Evolutionary conservation across 2,113 vertebrate species (phyloP).

Genomic region (Phylloscopus trochilus): DNA sequence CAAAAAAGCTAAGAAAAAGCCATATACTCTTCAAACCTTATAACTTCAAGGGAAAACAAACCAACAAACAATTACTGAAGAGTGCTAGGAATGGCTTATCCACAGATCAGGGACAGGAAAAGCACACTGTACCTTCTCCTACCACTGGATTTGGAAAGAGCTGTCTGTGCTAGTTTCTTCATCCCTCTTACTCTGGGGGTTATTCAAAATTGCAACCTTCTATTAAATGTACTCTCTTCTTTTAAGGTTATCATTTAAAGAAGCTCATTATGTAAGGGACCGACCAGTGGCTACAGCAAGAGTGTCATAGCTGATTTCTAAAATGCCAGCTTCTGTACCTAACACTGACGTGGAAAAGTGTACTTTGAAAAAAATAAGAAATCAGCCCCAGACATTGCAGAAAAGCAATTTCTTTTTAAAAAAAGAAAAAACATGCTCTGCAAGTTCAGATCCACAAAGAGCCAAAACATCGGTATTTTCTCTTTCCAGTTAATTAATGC

Average conservation of each 20-base stretch:
- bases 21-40: background rate
- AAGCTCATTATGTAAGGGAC: background rate
- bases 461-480: background rate
- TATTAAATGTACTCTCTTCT: background rate
- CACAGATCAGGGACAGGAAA: background rate
- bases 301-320: background rate
- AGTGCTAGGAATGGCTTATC: background rate
- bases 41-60: background rate
- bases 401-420: background rate
- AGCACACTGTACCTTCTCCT: background rate
- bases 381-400: background rate
- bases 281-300: background rate
- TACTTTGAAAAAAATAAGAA: background rate
- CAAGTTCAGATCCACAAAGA: background rate
- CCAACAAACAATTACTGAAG: background rate
- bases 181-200: background rate
- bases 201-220: background rate
- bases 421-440: background rate
- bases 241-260: background rate
- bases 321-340: background rate
- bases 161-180: background rate
- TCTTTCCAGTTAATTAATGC: background rate
- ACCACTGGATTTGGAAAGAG: background rate
- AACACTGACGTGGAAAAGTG: background rate
- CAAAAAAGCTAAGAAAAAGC: background rate